A percentile compares a stretch with the other conserved stretches of the same genome.
These are phyloP conservation scores for Tarsius wallacei DNA, from an alignment of 2,797 vertebrate species.

Conservation along the genomic window DNA sequence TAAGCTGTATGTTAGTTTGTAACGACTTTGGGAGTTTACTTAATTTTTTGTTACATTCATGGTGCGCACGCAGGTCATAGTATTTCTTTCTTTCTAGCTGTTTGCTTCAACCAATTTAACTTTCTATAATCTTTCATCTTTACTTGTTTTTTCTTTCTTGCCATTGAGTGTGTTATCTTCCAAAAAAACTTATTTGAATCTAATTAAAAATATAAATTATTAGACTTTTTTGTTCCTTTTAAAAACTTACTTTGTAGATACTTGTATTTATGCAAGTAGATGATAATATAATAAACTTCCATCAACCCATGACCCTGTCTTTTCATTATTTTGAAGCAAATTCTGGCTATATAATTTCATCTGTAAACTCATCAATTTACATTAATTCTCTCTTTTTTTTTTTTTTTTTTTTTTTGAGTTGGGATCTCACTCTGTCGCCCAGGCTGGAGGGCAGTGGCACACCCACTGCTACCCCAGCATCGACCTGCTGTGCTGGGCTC, in stretches of 20 bases:
- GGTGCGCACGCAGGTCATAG: neutral
- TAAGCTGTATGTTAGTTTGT: neutral
- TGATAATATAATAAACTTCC: neutral
- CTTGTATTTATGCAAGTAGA: neutral
- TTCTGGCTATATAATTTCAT: neutral
- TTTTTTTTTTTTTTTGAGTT: too few species aligned
- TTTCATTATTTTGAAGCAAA: slow-evolving; percentile 45
- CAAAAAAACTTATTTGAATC: neutral
- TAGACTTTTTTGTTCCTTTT: neutral
- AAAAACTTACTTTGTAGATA: neutral
- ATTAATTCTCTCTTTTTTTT: too few species aligned
- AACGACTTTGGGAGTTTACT: neutral
- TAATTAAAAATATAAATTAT: slow-evolving; percentile 30
- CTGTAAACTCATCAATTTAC: neutral
- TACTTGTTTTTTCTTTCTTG: slow-evolving; percentile 20
- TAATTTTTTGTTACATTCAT: neutral
- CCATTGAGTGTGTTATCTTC: neutral
- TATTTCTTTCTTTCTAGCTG: neutral
- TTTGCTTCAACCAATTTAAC: neutral
- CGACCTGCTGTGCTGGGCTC: too few species aligned
- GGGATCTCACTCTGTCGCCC: too few species aligned
- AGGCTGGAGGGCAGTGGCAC: too few species aligned
- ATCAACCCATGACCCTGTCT: neutral
- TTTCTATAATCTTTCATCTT: neutral
- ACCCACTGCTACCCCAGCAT: too few species aligned